Percentiles rank a stretch among this genome's conserved stretches.
Conservation (phyloP, 1,140 invertebrate genomes). For the Ceratina australensis region DNA sequence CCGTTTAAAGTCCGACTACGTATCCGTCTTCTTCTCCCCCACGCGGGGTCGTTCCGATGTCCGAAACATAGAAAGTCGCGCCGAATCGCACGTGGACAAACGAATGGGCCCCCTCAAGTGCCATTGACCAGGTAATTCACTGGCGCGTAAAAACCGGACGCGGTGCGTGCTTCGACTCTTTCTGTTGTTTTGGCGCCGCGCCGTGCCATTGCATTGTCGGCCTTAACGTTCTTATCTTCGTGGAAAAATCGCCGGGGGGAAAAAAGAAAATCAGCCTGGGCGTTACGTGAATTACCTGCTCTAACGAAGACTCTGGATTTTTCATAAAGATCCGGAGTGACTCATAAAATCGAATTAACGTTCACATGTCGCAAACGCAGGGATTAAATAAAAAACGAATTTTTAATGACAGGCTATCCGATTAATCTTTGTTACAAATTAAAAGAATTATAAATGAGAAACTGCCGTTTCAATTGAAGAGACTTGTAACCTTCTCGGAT, state of each 20-base stretch:
- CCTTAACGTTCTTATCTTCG: background rate
- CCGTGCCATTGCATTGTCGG: background rate
- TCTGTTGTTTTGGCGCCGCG: background rate
- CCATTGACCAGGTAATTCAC: constrained; percentile 76
- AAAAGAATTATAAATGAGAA: too few species aligned
- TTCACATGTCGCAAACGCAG: too few species aligned
- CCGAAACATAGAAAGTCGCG: constrained; percentile 25
- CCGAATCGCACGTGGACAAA: constrained; percentile 44
- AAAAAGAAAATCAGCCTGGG: too few species aligned
- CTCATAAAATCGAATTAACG: too few species aligned
- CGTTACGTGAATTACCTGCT: background rate
- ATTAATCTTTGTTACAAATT: too few species aligned
- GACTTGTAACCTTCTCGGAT: background rate
- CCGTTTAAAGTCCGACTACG: constrained; percentile 10
- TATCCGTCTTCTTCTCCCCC: background rate
- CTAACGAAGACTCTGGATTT: too few species aligned
- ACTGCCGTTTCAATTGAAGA: background rate
- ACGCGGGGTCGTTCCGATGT: background rate
- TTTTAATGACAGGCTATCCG: too few species aligned
- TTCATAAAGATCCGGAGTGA: too few species aligned
- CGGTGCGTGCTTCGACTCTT: constrained; percentile 29
- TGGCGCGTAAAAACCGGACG: constrained; percentile 68
- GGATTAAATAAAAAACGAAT: too few species aligned
- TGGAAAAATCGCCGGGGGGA: background rate
- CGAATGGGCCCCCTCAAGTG: constrained; percentile 64